phyloP scores from a whole-genome alignment of 2,113 vertebrate species.

The Podarcis cretensis region DNA sequence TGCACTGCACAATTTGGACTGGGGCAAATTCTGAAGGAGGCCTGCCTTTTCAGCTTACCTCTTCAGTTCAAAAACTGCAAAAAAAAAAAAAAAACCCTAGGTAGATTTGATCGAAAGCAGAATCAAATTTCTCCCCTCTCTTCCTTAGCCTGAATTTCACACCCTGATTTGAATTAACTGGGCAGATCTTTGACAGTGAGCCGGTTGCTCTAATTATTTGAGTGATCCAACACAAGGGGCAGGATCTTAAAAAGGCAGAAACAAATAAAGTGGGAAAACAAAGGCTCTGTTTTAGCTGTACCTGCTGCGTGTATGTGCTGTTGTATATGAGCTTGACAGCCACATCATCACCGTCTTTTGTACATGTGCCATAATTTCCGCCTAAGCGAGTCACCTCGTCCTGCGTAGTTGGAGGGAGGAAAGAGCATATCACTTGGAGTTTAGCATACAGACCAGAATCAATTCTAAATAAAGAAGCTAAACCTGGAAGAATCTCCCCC shows the following conservation, averaged over 20 bases:
- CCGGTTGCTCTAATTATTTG: not conserved
- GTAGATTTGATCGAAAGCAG: too few species aligned
- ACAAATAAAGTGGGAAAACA: not conserved
- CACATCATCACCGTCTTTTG: not conserved
- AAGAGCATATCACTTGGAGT: not conserved
- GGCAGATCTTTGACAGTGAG: not conserved
- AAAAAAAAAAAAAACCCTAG: too few species aligned
- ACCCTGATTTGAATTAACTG: not conserved
- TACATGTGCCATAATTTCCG: constrained; percentile 65
- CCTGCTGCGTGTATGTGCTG: constrained; percentile 72
- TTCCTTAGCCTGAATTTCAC: not conserved
- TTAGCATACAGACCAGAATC: not conserved
- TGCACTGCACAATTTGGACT: too few species aligned
- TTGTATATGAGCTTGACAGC: constrained; percentile 61
- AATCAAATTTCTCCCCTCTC: too few species aligned
- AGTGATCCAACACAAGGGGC: not conserved
- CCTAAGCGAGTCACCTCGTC: constrained; percentile 70
- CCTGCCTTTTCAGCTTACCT: too few species aligned
- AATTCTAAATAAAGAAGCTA: not conserved
- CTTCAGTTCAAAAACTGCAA: too few species aligned
- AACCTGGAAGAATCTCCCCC: not conserved
- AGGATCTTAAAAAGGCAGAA: not conserved
- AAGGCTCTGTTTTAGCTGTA: constrained; percentile 5
- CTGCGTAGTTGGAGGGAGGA: constrained; percentile 39
- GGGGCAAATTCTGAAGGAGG: too few species aligned